Base-by-base conservation (phyloP, 1,140 invertebrate genomes). In the Platyura marginata region DNA sequence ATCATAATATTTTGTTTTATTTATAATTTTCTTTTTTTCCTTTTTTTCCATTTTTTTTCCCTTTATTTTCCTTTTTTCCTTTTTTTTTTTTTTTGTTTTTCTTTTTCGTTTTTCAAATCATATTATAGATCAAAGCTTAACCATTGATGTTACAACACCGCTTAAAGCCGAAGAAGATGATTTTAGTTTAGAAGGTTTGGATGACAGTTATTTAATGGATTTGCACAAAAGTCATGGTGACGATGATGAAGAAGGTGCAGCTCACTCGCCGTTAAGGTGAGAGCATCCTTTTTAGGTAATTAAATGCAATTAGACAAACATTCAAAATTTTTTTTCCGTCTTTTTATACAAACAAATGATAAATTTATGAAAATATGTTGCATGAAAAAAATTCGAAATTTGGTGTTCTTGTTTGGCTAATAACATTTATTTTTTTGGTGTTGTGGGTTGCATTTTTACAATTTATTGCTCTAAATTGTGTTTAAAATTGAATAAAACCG, bases 61-160 rank as follows among this genome's bases (percentile, higher is more conserved):
- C 16, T 13, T 34, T 34, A 11, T 34, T 13, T 34, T 15, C 25
- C 6, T 29, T 8, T 29, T 34, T 34, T n/a, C n/a, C n/a, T n/a
- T n/a, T n/a, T n/a, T n/a, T n/a, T n/a, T n/a, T n/a, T n/a, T n/a
- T n/a, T n/a, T n/a, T n/a, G n/a, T n/a, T n/a, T n/a, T n/a, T n/a
- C n/a, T n/a, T n/a, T n/a, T n/a, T n/a, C n/a, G n/a, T n/a, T n/a
- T n/a, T n/a, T n/a, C n/a, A n/a, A n/a, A n/a, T 43, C 18, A 48
- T 47, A 47, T 52, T 40, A 42, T 32, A 4, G 54, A 52, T 11
- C 51, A 47, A 38, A 9, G n/a, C 2, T 19, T 38, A 15, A 55
- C 48, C 2, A 57, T 61, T 29, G 58, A 61, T 50, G 56, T 54
- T 1, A 57, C 58, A 10, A 61, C 55, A 3, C 59, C 59, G 0